phyloP scores from a whole-genome alignment of 1,140 invertebrate genomes.

The Maconellicoccus hirsutus region DNA sequence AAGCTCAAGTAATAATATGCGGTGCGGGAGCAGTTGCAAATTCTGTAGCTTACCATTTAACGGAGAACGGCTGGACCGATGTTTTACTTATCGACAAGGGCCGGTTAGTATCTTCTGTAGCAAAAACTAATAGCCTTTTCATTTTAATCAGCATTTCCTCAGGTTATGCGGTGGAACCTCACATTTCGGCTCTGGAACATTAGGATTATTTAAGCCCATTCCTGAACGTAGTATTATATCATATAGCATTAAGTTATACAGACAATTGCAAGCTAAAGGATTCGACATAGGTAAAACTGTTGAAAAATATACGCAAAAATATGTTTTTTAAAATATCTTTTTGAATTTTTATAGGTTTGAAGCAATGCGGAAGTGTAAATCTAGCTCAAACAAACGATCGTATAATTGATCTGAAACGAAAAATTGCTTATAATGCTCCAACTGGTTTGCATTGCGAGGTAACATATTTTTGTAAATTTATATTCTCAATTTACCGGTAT shows the following conservation, averaged over 20 bases:
- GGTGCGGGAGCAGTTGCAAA: conserved; percentile 89
- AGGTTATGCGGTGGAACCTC: conserved; percentile 54
- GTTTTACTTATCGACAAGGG: conserved; percentile 63
- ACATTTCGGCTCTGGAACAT: conserved; percentile 50
- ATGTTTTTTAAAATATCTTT: not conserved
- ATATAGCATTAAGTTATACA: conserved; percentile 51
- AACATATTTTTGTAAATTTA: conserved; percentile 12
- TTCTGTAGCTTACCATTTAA: conserved; percentile 87
- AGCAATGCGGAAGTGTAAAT: conserved; percentile 50
- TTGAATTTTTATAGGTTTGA: conserved; percentile 37
- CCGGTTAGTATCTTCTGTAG: conserved; percentile 38
- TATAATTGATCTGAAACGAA: conserved; percentile 48
- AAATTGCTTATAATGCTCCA: conserved; percentile 38
- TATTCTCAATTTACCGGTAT: too few relatives aligned
- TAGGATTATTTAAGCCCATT: conserved; percentile 45
- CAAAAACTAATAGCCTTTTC: not conserved
- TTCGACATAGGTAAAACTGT: conserved; percentile 44
- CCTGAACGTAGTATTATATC: conserved; percentile 45
- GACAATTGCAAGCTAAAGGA: conserved; percentile 47
- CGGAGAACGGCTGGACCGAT: conserved; percentile 72
- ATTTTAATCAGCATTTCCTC: conserved; percentile 4
- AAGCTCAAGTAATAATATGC: conserved; percentile 69
- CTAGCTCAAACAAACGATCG: conserved; percentile 59
- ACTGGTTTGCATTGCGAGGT: conserved; percentile 44
- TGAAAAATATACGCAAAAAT: not conserved